Percentiles rank a stretch among this genome's conserved stretches.
Evolutionary conservation across 2,797 vertebrate species (phyloP).

Genomic region (Poecilia velifera): DNA sequence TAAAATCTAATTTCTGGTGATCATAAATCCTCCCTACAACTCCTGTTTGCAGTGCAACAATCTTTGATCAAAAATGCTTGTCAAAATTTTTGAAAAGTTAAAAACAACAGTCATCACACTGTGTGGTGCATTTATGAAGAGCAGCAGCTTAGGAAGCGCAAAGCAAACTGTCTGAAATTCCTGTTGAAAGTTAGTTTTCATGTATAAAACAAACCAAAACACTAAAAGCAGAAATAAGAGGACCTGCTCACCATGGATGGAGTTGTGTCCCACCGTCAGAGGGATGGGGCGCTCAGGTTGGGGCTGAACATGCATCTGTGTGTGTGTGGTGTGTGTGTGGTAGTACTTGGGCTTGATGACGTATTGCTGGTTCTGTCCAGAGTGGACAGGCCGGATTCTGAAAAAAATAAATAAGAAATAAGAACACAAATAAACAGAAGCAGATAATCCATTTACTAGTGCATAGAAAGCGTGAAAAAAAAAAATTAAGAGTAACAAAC

Average conservation of each 20-base stretch:
- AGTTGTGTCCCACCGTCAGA: conserved; percentile 82
- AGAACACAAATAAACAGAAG: not conserved
- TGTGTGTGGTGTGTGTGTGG: conserved; percentile 82
- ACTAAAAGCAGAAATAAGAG: not conserved
- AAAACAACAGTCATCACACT: not conserved
- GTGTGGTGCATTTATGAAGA: not conserved
- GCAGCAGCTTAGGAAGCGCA: not conserved
- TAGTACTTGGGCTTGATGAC: conserved; percentile 93
- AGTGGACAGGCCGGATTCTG: conserved; percentile 88
- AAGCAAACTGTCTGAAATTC: not conserved
- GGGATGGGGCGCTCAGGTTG: conserved; percentile 87
- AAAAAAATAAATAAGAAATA: conserved; percentile 10
- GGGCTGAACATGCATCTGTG: conserved; percentile 80
- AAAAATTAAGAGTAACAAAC: not conserved
- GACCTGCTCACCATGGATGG: conserved; percentile 87
- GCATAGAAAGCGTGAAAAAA: not conserved
- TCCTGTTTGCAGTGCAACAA: not conserved
- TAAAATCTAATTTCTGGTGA: not conserved
- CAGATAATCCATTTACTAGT: not conserved
- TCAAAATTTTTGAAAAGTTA: not conserved
- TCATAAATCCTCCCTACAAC: not conserved
- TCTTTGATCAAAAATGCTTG: not conserved
- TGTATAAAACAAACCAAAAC: not conserved
- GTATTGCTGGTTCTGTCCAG: conserved; percentile 89
- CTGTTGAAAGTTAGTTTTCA: not conserved